Evolutionary conservation across 2,113 vertebrate species (phyloP), one percentile per base, ranked within the genome.

Genomic region (Cercocebus atys): DNA sequence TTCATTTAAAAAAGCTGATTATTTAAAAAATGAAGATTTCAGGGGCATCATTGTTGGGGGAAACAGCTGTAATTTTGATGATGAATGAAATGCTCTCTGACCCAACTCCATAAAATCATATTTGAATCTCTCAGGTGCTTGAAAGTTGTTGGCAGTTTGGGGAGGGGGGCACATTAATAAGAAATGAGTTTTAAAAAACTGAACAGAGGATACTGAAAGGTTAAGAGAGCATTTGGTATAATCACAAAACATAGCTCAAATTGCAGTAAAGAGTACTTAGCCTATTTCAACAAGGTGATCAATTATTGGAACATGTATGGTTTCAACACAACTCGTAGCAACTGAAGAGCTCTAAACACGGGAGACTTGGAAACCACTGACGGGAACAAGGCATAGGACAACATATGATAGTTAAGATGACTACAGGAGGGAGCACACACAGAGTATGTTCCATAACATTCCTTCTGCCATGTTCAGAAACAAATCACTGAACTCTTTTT

Each of bases 401-500:
- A 68, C 1, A 11, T 2, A 6, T 14, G 3, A 12, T 0, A 8
- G 4, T 47, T 25, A 87, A 32, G 64, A 86, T 8, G 52, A 47
- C 3, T 2, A n/a, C 0, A n/a, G 5, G 3, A 73, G 25, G 35
- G 30, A 47, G 7, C 32, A 1, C 12, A 55, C 12, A 50, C 1
- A 16, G 30, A 83, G 12, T n/a, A 32, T 8, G 17, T 6, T 35
- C 6, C 27, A 0, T 17, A 14, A 93, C 12, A 43, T 55, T 38
- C 16, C 17, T 90, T 72, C 40, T 20, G 35, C 9, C 18, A 10
- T 3, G 2, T 14, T 90, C 32, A 43, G 0, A 80, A 90, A 32
- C 12, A 38, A 64, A 18, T 47, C 70, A 45, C 16, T 32, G 6
- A 64, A 73, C 11, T 59, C 35, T 66, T 86, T 27, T 73, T 35